These are phyloP conservation scores for Ephestia elutella DNA, from an alignment of 1,140 invertebrate genomes.

Conservation along the genomic window DNA sequence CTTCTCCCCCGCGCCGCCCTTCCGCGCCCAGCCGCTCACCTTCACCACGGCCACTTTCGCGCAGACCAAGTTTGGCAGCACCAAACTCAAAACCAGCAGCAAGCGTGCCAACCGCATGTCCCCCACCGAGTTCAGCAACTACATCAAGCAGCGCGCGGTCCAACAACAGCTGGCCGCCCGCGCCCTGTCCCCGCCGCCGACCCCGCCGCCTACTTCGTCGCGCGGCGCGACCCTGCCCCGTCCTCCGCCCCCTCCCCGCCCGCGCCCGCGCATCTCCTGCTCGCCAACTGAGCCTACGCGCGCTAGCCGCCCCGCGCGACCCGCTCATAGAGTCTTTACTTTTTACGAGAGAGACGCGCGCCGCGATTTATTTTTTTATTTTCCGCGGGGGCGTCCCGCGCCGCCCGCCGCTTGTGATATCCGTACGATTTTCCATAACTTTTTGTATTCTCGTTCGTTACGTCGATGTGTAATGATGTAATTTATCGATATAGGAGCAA, in stretches of 20 bases:
- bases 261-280: constrained; percentile 59
- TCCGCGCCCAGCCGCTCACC: constrained; percentile 85
- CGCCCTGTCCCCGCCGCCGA: constrained; percentile 60
- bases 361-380: constrained; percentile 72
- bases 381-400: constrained; percentile 71
- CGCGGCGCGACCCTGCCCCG: constrained; percentile 45
- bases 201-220: constrained; percentile 57
- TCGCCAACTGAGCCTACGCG: constrained; percentile 64
- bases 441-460: constrained; percentile 73
- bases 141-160: constrained; percentile 94
- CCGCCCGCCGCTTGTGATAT: constrained; percentile 73
- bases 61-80: constrained; percentile 99
- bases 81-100: constrained; percentile 96
- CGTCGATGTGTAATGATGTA: constrained; percentile 61
- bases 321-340: constrained; percentile 67
- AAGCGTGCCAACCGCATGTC: constrained; percentile 96
- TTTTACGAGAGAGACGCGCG: constrained; percentile 69
- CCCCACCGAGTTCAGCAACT: constrained; percentile 96
- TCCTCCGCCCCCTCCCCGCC: constrained; percentile 38
- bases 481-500: constrained; percentile 73
- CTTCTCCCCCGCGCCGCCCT: constrained; percentile 80
- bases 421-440: constrained; percentile 72
- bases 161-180: constrained; percentile 82
- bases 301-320: constrained; percentile 47
- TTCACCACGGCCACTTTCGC: constrained; percentile 98